phyloP scores from a whole-genome alignment of 2,888 invertebrate genomes.

The Chorisops tibialis region DNA sequence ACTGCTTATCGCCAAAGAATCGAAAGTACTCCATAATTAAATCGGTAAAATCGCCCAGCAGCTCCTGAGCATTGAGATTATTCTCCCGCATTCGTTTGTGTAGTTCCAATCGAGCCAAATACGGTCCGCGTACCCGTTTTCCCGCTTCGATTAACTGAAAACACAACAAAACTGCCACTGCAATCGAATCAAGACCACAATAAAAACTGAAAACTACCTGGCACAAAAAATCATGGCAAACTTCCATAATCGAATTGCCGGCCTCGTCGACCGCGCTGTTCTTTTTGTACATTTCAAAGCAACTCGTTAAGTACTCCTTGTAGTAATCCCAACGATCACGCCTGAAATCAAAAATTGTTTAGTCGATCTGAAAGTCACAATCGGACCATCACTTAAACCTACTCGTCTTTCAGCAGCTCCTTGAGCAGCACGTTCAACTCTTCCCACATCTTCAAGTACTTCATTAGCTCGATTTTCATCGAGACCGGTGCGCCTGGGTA shows the following conservation, averaged over 20 bases:
- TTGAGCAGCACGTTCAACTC: conserved; percentile 72
- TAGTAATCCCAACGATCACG: conserved; percentile 73
- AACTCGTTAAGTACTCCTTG: conserved; percentile 68
- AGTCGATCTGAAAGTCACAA: neutral
- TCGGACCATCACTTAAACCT: conserved; percentile 40
- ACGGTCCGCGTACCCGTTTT: conserved; percentile 70
- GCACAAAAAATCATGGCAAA: conserved; percentile 48
- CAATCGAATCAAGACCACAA: no score
- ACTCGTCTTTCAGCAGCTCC: conserved; percentile 71
- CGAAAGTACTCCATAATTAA: conserved; percentile 74
- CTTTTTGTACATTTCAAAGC: conserved; percentile 56
- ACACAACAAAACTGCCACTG: conserved; percentile 7
- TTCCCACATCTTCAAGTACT: conserved; percentile 70
- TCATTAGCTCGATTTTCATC: conserved; percentile 70
- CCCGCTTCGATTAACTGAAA: conserved; percentile 56
- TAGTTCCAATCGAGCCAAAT: conserved; percentile 77
- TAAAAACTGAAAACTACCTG: no score
- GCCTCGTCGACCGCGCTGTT: conserved; percentile 40
- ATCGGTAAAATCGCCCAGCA: conserved; percentile 64
- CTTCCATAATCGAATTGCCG: conserved; percentile 36
- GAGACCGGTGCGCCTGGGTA: conserved; percentile 66
- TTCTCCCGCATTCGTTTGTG: conserved; percentile 60
- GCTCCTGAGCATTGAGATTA: conserved; percentile 55
- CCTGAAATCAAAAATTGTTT: conserved; percentile 41
- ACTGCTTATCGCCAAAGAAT: conserved; percentile 79